Evolutionary conservation across 2,113 vertebrate species (phyloP).

Genomic region (Lophura nycthemera): DNA sequence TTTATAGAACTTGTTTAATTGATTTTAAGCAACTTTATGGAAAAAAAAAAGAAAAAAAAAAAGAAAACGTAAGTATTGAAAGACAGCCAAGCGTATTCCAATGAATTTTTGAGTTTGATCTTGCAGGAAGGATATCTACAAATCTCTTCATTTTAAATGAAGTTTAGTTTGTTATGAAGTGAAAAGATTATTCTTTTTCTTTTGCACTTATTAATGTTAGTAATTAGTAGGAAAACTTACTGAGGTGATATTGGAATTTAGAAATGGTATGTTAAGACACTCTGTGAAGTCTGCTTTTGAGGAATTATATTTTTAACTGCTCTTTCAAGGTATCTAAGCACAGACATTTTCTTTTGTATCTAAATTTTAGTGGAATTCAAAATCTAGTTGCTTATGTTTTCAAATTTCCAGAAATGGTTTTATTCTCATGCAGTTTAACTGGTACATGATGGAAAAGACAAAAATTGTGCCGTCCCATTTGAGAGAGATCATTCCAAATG

Average conservation of each 20-base stretch:
- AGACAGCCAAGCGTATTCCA: not conserved
- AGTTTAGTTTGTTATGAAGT: not conserved
- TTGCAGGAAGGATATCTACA: not conserved
- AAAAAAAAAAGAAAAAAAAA: not conserved
- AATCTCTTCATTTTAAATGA: not conserved
- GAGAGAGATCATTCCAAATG: not conserved
- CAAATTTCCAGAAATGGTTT: not conserved
- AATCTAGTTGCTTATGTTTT: not conserved
- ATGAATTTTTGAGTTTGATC: not conserved
- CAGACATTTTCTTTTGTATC: not conserved
- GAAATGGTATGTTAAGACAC: not conserved
- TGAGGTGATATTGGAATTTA: not conserved
- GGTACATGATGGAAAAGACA: not conserved
- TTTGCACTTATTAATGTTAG: not conserved
- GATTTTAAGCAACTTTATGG: not conserved
- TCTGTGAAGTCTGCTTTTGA: not conserved
- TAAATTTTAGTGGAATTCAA: not conserved
- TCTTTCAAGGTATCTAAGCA: not conserved
- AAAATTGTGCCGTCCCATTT: not conserved
- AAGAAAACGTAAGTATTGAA: not conserved
- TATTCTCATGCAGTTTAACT: not conserved
- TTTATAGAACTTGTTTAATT: not conserved
- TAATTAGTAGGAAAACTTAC: not conserved
- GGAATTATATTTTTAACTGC: not conserved
- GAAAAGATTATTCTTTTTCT: not conserved